Percentiles rank a stretch among this genome's conserved stretches.
Evolutionary conservation across 2,888 invertebrate genomes (phyloP).

Genomic region (Kuschelorhynchus macadamiae): DNA sequence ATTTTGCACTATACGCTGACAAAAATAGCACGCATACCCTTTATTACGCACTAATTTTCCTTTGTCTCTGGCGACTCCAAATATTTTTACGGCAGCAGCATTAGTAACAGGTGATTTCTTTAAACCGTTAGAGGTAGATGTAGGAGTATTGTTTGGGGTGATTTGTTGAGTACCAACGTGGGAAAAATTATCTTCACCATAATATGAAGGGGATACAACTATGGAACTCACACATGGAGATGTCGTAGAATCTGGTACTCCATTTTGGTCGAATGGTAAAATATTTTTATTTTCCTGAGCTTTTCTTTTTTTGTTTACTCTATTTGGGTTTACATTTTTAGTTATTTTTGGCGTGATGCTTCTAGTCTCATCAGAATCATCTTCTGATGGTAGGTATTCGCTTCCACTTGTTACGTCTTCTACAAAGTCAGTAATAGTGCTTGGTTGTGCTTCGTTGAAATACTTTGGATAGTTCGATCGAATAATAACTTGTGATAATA

Average conservation of each 20-base stretch:
- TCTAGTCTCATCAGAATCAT: not conserved
- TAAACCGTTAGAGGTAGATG: not conserved
- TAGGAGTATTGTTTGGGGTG: conserved; percentile 1
- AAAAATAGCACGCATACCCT: conserved; percentile 32
- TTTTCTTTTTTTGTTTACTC: conserved; percentile 18
- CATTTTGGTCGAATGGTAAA: not conserved
- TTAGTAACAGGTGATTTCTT: not conserved
- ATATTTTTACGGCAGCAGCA: not conserved
- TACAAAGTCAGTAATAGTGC: not conserved
- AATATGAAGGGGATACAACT: not conserved
- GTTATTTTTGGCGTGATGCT: not conserved
- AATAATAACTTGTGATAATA: conserved; percentile 7
- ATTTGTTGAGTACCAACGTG: conserved; percentile 10
- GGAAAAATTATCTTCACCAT: too few relatives aligned
- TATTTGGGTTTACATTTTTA: conserved; percentile 13
- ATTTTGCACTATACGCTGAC: conserved; percentile 20
- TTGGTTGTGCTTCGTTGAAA: not conserved
- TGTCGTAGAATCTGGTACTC: conserved; percentile 4
- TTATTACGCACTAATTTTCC: conserved; percentile 20
- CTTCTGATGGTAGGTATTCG: conserved; percentile 4
- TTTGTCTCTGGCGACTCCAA: conserved; percentile 23
- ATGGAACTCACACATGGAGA: conserved; percentile 1
- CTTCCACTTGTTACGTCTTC: conserved; percentile 10
- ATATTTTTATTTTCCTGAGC: conserved; percentile 4
- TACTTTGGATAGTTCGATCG: not conserved